Evolutionary conservation across 1,140 invertebrate species (phyloP), one percentile per base, ranked within the genome.

Genomic region (Rhagoletis pomonella): DNA sequence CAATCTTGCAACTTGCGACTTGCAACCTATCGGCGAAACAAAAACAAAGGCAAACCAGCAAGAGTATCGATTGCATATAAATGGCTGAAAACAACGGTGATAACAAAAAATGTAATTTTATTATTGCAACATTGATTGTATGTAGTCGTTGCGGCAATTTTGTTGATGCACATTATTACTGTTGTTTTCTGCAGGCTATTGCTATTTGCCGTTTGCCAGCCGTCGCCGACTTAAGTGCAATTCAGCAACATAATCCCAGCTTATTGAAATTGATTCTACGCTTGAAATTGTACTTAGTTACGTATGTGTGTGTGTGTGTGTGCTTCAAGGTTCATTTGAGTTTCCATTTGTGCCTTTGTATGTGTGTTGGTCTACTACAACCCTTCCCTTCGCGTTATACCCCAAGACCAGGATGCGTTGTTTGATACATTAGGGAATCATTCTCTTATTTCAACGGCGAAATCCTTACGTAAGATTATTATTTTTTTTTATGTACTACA

Each of bases 221-320:
- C 60, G 60, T 62, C 47, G 47, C 17, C 50, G 73, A 19, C 47
- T 77, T 77, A 19, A 50, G 42, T 77, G n/a, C 47, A 55, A 77
- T 81, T n/a, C 73, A 55, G 73, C 73, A 50, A 73, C 62, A 58
- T 87, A 85, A 87, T 87, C 87, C 87, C 87, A 42, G 87, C 77
- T 87, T 87, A 87, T 50, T 87, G 87, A 85, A 87, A 87, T 87
- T 87, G 87, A 87, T 87, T 85, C 87, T 81, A 47, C 73, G 50
- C 73, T 81, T 81, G 67, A 12, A 17, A 4, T 0, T n/a, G 19
- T 55, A 17, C 64, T 29, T 67, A 67, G 4, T 29, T 10, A 6
- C 29, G 64, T 67, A 67, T 19, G 5, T 67, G 6, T 67, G 12
- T 14, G 17, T 62, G n/a, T 62, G 2, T 62, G 29, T 67, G 29